Evolutionary conservation across 2,888 invertebrate genomes (phyloP), one percentile per base, ranked within the genome.

Genomic region (Teleiodes luculella): DNA sequence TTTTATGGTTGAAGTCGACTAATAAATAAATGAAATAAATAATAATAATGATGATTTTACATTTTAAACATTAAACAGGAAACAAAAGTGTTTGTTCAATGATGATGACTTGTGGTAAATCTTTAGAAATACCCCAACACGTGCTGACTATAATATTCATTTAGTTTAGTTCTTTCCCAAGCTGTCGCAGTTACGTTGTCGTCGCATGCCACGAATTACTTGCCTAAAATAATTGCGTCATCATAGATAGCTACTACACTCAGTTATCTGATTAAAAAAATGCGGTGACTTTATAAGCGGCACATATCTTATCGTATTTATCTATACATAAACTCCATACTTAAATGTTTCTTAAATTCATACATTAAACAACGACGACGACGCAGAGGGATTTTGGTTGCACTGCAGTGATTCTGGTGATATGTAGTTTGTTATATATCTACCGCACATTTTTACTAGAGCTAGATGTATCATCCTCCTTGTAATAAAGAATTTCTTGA

Each of bases 221-320:
- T 10, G n/a, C 13, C 35, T 24, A 20, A 43, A 43, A 43, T 20
- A n/a, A n/a, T 43, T 43, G 43, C 20, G 43, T 43, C 43, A 43
- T 20, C n/a, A n/a, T n/a, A n/a, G n/a, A n/a, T n/a, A 6, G 28
- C 43, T 43, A 43, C 24, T 20, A 43, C 43, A 43, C 2, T 18
- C 7, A 20, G 35, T 31, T 52, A 52, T 52, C 52, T 45, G 45
- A 52, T 35, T 45, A 35, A 45, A 35, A 24, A 53, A 46, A 46
- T 46, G 31, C 31, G 10, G 14, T 46, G 8, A 20, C 35, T 16
- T n/a, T n/a, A n/a, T n/a, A 16, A 18, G 43, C 36, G 31, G 14
- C n/a, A n/a, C n/a, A n/a, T 47, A 48, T 53, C 53, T 53, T 53
- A 53, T 53, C 53, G 20, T 20, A 37, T 53, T n/a, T 46, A 53